Percentiles rank a stretch among this genome's conserved stretches.
phyloP scores from a whole-genome alignment of 1,140 invertebrate genomes.

The Drosophila melanica region DNA sequence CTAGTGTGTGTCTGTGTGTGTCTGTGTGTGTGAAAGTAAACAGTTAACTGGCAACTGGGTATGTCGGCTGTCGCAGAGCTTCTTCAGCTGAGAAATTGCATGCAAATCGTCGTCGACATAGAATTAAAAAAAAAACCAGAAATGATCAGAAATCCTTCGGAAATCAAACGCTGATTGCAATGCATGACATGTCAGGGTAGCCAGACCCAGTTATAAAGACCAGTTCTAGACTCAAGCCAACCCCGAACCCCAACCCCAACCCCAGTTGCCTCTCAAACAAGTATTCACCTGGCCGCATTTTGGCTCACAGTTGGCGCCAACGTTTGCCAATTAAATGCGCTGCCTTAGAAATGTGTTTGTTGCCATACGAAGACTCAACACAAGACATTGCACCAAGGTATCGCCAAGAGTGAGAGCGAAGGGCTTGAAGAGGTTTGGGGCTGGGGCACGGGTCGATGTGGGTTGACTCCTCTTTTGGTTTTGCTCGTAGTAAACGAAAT shows the following conservation, averaged over 20 bases:
- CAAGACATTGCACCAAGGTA: slow-evolving; percentile 14
- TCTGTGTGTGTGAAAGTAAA: slow-evolving; percentile 18
- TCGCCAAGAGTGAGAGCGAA: not conserved
- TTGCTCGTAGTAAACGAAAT: slow-evolving; percentile 66
- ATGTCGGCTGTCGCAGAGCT: slow-evolving; percentile 61
- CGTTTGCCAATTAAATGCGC: slow-evolving; percentile 73
- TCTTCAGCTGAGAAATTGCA: slow-evolving; percentile 44
- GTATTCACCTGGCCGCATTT: slow-evolving; percentile 48
- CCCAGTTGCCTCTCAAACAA: slow-evolving; percentile 35
- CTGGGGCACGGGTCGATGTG: slow-evolving; percentile 9
- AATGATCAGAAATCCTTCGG: slow-evolving; percentile 78
- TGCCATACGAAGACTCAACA: slow-evolving; percentile 7
- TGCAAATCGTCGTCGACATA: slow-evolving; percentile 68
- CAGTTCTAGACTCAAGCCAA: not conserved
- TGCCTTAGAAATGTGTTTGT: slow-evolving; percentile 45
- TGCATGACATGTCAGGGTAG: slow-evolving; percentile 64
- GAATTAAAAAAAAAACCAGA: slow-evolving; percentile 51
- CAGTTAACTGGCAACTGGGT: slow-evolving; percentile 45
- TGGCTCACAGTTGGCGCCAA: slow-evolving; percentile 59
- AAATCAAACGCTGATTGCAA: slow-evolving; percentile 77
- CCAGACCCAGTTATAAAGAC: slow-evolving; percentile 8
- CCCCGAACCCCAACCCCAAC: slow-evolving; percentile 15
- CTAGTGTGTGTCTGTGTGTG: slow-evolving; percentile 20
- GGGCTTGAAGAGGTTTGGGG: no score
- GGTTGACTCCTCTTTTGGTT: not conserved